These are phyloP conservation scores for Acinonyx jubatus DNA, from an alignment of 2,113 vertebrate genomes.

Conservation along the genomic window DNA sequence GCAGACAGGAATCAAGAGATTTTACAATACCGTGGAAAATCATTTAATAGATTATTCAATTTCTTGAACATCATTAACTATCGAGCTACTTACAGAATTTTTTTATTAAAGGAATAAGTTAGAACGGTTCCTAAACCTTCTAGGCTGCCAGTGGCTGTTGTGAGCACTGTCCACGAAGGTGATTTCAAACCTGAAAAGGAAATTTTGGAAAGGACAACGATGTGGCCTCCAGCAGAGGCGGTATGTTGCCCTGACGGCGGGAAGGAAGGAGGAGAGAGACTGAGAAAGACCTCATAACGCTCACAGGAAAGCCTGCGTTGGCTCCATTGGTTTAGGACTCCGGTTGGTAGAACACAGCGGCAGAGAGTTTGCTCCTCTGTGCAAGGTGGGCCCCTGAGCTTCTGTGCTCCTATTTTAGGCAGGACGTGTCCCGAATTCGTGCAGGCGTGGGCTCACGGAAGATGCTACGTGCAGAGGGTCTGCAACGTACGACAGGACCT, in stretches of 20 bases:
- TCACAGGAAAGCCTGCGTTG: not conserved
- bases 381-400: rapidly evolving
- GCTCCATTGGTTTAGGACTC: rapidly evolving
- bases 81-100: not conserved
- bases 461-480: rapidly evolving
- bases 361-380: rapidly evolving
- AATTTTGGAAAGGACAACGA: rapidly evolving
- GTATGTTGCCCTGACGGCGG: rapidly evolving
- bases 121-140: not conserved
- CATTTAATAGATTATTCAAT: not conserved
- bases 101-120: not conserved
- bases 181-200: not conserved
- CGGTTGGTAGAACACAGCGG: rapidly evolving
- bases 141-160: not conserved
- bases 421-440: rapidly evolving
- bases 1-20: no score
- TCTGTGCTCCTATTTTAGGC: not conserved
- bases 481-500: rapidly evolving
- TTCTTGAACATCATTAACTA: not conserved
- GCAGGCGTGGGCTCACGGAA: not conserved
- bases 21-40: not conserved
- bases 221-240: rapidly evolving
- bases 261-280: no score
- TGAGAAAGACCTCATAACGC: rapidly evolving
- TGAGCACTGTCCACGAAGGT: not conserved